phyloP scores from a whole-genome alignment of 2,888 invertebrate genomes.

The Netelia fuscicornis region DNA sequence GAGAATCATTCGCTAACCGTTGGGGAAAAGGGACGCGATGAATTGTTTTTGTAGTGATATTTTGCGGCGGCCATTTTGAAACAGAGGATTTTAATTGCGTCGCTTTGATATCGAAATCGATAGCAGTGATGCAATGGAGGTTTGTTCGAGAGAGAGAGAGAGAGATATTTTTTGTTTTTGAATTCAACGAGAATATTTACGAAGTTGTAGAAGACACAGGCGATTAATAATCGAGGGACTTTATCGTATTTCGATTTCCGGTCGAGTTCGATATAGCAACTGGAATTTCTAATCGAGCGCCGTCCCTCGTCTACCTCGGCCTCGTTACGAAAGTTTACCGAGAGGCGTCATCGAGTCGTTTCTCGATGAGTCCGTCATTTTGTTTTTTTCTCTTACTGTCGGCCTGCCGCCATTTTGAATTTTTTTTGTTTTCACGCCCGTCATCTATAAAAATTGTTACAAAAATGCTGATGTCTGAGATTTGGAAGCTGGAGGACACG shows the following conservation, averaged over 20 bases:
- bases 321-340: no score
- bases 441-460: conserved; percentile 11
- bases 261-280: not conserved
- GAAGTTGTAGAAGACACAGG: not conserved
- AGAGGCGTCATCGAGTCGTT: not conserved
- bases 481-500: conserved; percentile 28
- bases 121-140: not conserved
- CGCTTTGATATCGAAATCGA: not conserved
- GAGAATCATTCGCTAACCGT: not conserved
- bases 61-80: conserved; percentile 1
- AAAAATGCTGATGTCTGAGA: conserved; percentile 10
- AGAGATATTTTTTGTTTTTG: not conserved
- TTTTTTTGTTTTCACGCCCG: not conserved
- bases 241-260: conserved; percentile 5
- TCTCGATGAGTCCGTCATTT: not conserved
- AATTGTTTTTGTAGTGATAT: not conserved
- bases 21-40: not conserved
- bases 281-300: not conserved
- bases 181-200: not conserved
- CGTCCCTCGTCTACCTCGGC: no score
- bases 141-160: not conserved
- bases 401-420: not conserved
- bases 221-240: not conserved
- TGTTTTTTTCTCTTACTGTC: not conserved
- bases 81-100: not conserved